Evolutionary conservation across 1,140 invertebrate species (phyloP).

Genomic region (Gryon sp.): DNA sequence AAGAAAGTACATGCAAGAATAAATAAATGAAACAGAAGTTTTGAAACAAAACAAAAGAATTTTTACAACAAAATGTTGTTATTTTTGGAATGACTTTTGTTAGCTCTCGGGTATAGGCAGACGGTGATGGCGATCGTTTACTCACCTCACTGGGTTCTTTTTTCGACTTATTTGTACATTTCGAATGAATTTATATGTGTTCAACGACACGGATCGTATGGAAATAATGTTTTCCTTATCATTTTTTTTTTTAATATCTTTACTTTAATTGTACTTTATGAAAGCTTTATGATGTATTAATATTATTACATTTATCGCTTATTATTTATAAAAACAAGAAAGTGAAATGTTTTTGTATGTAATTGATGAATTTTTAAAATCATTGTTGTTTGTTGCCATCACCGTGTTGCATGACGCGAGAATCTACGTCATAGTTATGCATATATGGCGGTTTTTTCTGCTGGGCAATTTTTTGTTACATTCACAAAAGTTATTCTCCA

Average conservation of each 20-base stretch:
- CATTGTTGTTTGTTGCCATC: slow-evolving; percentile 22
- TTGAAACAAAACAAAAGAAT: slow-evolving; percentile 3
- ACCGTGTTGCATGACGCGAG: slow-evolving; percentile 48
- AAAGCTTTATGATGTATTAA: too few relatives aligned
- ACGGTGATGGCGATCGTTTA: slow-evolving; percentile 38
- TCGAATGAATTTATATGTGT: slow-evolving; percentile 17
- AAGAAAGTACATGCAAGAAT: not conserved
- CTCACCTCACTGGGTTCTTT: slow-evolving; percentile 16
- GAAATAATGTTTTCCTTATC: not conserved
- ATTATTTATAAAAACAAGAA: too few relatives aligned
- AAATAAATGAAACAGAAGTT: not conserved
- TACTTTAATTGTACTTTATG: not conserved
- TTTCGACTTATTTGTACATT: slow-evolving; percentile 28
- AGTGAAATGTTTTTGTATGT: too few relatives aligned
- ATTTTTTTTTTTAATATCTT: not conserved
- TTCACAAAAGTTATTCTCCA: not conserved
- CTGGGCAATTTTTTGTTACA: slow-evolving; percentile 14
- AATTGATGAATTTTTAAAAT: slow-evolving; percentile 6
- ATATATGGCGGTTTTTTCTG: too few relatives aligned
- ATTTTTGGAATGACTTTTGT: slow-evolving; percentile 58
- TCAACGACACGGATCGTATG: slow-evolving; percentile 14
- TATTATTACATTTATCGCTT: too few relatives aligned
- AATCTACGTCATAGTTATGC: slow-evolving; percentile 7
- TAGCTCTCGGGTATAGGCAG: slow-evolving; percentile 68
- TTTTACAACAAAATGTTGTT: slow-evolving; percentile 27